Base-by-base conservation (phyloP, 2,888 invertebrate genomes). In the Blastobasis adustella region DNA sequence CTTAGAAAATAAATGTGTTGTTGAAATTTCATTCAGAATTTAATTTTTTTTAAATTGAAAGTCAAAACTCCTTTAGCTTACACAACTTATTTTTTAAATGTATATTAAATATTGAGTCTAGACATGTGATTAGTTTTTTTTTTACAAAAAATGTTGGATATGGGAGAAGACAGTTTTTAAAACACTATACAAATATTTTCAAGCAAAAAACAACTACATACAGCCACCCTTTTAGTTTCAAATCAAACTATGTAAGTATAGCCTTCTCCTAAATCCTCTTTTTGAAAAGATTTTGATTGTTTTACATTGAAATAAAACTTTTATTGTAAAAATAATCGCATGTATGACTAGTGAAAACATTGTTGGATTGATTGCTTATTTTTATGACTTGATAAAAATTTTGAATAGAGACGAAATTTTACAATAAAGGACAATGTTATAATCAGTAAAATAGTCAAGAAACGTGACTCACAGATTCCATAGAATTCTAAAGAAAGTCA, bases 191-290 rank as follows among this genome's bases (percentile, higher is more conserved):
- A 79, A 69, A 71, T 65, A 71, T 63, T 53, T 66, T 73, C 75
- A 83, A 85, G 83, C 82, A 67, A 75, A 75, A 78, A 75, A 81
- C 76, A 79, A 72, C 81, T 83, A 85, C 82, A 71, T 82, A 82
- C 82, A 84, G 81, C 79, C 79, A 82, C 77, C 78, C 73, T 76
- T 64, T 71, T 76, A 83, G 76, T 73, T 72, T 67, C 68, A 63
- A 61, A 51, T 68, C 65, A 70, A 62, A 23, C 23, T 23, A 23
- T 23, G 23, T 23, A 23, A 23, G 23, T 23, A 23, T 63, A 60
- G 61, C 67, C 69, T 68, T 67, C 67, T 67, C 67, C 69, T 68
- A 68, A 56, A 47, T 56, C 47, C 6, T 43, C 36, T 10, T 37
- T 54, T 40, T n/a, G 45, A 42, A 10, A 37, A 5, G 46, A 53